Base-by-base conservation (phyloP, 2,113 vertebrate genomes). In the Lamprotornis superbus region DNA sequence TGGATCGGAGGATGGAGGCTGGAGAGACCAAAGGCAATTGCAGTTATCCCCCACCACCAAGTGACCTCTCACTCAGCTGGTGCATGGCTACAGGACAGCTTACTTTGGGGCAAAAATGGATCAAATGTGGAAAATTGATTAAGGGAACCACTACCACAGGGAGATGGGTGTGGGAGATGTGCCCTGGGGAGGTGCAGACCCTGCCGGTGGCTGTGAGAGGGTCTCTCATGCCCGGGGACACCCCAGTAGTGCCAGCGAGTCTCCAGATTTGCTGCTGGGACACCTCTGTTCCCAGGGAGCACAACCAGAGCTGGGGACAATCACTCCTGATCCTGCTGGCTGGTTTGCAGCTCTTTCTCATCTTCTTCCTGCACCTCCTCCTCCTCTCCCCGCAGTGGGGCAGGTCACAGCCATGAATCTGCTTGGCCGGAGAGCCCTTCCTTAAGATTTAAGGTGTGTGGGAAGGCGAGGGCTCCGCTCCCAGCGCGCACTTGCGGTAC, bases 401-500 rank as follows among this genome's bases (percentile, higher is more conserved):
- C 44, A 46, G 11, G 12, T 10, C n/a, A 4, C 42, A 64, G 65
- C 61, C 70, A 3, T 1, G 19, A 15, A 5, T 9, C 50, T 59
- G 18, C 27, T 15, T 31, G 71, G 27, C 61, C 0, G 0, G 40
- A 24, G 25, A 65, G 87, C 55, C 31, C 39, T 44, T 56, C 40
- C 17, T 8, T 2, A 21, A 25, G 80, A 20, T 44, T 24, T 22
- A 6, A 53, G 25, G 27, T 8, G 7, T 13, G 0, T 11, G 31
- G 0, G 30, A 27, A 46, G 57, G 61, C 5, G 2, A 65, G 55
- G 22, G 2, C 61, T 39, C 13, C 3, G n/a, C 30, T 40, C 4
- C 17, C 7, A 3, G 37, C 2, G 0, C 0, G 9, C 11, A 0
- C 67, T 64, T 30, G 80, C 28, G 4, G 44, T 9, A 0, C 90